phyloP scores from a whole-genome alignment of 2,113 vertebrate species.

The Chaenogobius annularis region DNA sequence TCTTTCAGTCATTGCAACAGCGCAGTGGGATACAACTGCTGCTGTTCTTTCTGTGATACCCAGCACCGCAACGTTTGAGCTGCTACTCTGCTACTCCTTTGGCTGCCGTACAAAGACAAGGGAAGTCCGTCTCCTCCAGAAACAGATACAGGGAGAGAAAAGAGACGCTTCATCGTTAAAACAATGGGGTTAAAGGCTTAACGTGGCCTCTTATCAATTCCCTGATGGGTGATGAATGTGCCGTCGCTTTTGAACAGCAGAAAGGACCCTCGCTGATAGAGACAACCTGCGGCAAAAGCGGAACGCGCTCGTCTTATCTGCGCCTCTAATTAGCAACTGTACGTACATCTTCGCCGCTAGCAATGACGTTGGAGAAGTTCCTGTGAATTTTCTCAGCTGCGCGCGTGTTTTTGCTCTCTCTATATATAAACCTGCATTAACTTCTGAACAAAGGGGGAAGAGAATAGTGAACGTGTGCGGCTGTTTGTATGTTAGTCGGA shows the following conservation, averaged over 20 bases:
- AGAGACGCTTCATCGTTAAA: slow-evolving; percentile 58
- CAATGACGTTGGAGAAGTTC: slow-evolving; percentile 45
- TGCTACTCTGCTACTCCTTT: slow-evolving; percentile 17
- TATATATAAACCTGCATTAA: slow-evolving; percentile 26
- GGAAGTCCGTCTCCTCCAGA: slow-evolving; percentile 1
- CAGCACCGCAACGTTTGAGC: neutral
- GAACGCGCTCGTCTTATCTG: slow-evolving; percentile 50
- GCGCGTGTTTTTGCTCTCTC: slow-evolving; percentile 1
- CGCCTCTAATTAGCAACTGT: slow-evolving; percentile 65
- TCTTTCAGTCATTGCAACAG: neutral
- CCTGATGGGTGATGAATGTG: slow-evolving; percentile 63
- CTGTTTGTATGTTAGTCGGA: slow-evolving; percentile 20
- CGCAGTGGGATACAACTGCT: neutral
- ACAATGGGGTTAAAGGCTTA: slow-evolving; percentile 71
- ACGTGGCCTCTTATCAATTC: slow-evolving; percentile 59
- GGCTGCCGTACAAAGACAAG: neutral
- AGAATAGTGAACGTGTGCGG: slow-evolving; percentile 5
- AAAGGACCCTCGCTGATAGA: slow-evolving; percentile 55
- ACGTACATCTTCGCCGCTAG: slow-evolving; percentile 52
- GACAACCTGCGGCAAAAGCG: slow-evolving; percentile 42
- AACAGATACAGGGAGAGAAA: neutral
- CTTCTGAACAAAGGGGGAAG: slow-evolving; percentile 21
- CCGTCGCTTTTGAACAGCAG: slow-evolving; percentile 52
- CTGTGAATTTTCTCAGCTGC: slow-evolving; percentile 25
- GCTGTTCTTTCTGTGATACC: slow-evolving; percentile 1